Conservation (phyloP, 35 echinoderm and acorn worm genomes). For the Apostichopus parvimensis region DNA sequence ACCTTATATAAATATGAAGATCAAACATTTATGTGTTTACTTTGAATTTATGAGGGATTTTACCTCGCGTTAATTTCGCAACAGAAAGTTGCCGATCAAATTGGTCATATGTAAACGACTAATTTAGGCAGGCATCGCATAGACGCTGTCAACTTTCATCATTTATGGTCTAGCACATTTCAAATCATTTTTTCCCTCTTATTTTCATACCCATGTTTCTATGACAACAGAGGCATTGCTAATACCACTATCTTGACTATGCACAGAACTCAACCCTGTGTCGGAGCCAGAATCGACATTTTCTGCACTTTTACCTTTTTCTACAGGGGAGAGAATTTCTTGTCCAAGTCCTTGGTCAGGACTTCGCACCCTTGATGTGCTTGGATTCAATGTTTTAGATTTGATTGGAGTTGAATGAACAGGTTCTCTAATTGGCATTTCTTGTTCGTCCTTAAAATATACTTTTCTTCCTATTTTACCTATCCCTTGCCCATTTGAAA, state of each 20-base stretch:
- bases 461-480: neutral
- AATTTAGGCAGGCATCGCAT: too few species aligned
- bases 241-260: conserved; percentile 49
- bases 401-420: neutral
- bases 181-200: too few species aligned
- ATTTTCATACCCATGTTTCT: conserved; percentile 39
- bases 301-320: conserved; percentile 2
- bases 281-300: conserved; percentile 39
- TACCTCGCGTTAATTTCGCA: too few species aligned
- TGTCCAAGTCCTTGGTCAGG: conserved; percentile 32
- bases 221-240: conserved; percentile 34
- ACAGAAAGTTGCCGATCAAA: too few species aligned
- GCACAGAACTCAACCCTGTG: conserved; percentile 32
- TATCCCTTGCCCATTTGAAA: neutral
- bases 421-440: neutral
- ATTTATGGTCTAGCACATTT: too few species aligned
- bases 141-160: too few species aligned
- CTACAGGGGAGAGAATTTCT: conserved; percentile 11
- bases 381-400: neutral
- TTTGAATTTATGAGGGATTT: too few species aligned
- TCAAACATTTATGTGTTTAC: too few species aligned
- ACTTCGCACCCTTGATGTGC: neutral
- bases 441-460: neutral
- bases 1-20: too few species aligned
- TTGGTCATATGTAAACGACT: too few species aligned